Base-by-base conservation (phyloP, 2,113 vertebrate genomes). In the Anser cygnoides region DNA sequence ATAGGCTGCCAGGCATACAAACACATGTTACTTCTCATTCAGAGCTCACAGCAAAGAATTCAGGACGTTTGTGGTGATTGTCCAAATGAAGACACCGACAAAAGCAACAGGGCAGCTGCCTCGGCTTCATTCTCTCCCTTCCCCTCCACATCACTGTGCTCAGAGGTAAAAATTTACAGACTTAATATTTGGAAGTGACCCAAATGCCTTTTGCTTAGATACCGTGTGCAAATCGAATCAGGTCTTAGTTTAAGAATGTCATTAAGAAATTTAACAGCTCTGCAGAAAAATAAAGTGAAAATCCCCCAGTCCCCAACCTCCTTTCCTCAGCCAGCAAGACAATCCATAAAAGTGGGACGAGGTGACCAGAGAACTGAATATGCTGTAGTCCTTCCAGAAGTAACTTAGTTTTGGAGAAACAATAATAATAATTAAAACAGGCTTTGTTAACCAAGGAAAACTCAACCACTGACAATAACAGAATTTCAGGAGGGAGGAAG, bases 161-260 rank as follows among this genome's bases (percentile, higher is more conserved):
- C 61, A 88, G 35, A 37, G 62, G 46, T 81, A 92, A 96, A 96
- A 92, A 90, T 88, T 75, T 67, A 80, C 43, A 81, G 71, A 54
- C 62, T 68, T n/a, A 44, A n/a, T 84, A 67, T 75, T 50, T 79
- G 67, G 66, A 94, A 81, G 84, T 68, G 39, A n/a, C 78, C 54
- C 71, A 85, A 50, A 84, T 41, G 28, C 72, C 68, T 92, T 84
- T 78, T 49, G 59, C 20, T 84, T 72, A 76, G 57, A 83, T 58
- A 87, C 31, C 70, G 44, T 5, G 8, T 95, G 52, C 70, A 71
- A 93, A 85, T 10, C 75, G 49, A 90, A 91, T 82, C 81, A 76
- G 77, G 92, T 67, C 77, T 85, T 73, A 87, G 57, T 71, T 93
- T 52, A 89, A 72, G 39, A 80, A 88, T 46, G 73, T 49, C 77